These are phyloP conservation scores for Dicrurus megarhynchus DNA, from an alignment of 2,113 vertebrate species.

Conservation along the genomic window DNA sequence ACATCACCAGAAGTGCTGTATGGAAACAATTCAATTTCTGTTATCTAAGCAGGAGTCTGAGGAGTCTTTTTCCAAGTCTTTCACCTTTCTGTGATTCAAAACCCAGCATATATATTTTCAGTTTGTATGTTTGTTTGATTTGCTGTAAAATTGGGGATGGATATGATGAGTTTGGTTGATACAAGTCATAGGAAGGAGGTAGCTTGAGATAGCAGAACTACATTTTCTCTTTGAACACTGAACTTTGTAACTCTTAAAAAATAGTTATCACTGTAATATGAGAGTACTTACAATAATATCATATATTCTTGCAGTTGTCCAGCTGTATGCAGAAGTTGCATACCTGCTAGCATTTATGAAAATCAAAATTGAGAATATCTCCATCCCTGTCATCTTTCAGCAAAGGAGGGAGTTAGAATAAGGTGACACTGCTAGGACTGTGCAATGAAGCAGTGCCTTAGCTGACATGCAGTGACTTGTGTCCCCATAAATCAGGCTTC, in stretches of 20 bases:
- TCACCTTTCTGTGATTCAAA: neutral
- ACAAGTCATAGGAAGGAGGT: neutral
- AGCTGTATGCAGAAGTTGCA: neutral
- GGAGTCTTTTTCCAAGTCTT: neutral
- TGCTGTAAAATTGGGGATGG: neutral
- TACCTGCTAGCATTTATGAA: neutral
- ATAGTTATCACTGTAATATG: neutral
- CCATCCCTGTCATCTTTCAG: neutral
- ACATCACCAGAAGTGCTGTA: neutral
- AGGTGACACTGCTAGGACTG: neutral
- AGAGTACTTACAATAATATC: neutral
- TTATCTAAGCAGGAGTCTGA: neutral
- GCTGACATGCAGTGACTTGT: neutral
- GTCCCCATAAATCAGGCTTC: neutral
- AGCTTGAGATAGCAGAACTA: neutral
- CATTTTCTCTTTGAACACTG: neutral
- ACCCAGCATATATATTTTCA: neutral
- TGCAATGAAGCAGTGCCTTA: neutral
- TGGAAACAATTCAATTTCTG: neutral
- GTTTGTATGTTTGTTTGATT: neutral
- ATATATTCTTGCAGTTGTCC: neutral
- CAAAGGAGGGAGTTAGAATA: neutral
- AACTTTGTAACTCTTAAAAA: neutral
- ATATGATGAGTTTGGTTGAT: neutral
- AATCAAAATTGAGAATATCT: neutral